A percentile compares a stretch with the other conserved stretches of the same genome.
These are phyloP conservation scores for Monochamus alternatus DNA, from an alignment of 2,888 invertebrate genomes.

Conservation along the genomic window DNA sequence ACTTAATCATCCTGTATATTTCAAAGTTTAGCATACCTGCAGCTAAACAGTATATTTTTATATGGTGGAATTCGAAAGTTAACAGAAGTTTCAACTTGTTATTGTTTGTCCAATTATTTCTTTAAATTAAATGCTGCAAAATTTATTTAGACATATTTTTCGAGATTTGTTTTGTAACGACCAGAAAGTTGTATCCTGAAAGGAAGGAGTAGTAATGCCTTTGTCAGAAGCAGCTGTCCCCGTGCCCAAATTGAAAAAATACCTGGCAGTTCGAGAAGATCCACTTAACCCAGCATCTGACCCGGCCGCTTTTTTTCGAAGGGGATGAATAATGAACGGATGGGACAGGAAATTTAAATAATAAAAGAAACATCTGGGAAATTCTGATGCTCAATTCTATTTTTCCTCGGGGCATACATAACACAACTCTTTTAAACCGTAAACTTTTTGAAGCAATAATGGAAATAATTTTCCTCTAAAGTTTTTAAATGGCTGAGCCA, in stretches of 20 bases:
- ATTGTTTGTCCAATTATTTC: no score
- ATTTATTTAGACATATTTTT: no score
- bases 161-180: neutral
- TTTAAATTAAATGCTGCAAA: no score
- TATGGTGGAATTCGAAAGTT: no score
- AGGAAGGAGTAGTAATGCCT: neutral
- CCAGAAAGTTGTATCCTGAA: neutral
- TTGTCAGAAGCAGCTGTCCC: constrained; percentile 3
- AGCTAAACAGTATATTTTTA: no score
- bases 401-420: neutral
- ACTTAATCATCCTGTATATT: no score
- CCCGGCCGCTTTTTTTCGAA: constrained; percentile 5
- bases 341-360: constrained; percentile 20
- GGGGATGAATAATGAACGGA: constrained; percentile 29
- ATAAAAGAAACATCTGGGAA: constrained; percentile 27
- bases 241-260: constrained; percentile 1
- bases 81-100: no score
- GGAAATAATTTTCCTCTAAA: neutral
- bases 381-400: neutral
- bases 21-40: no score
- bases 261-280: neutral
- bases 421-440: neutral
- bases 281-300: constrained; percentile 15
- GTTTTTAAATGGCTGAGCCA: no score
- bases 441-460: neutral